Conservation (phyloP, 2,888 invertebrate species). For the Brachylomia viminalis region DNA sequence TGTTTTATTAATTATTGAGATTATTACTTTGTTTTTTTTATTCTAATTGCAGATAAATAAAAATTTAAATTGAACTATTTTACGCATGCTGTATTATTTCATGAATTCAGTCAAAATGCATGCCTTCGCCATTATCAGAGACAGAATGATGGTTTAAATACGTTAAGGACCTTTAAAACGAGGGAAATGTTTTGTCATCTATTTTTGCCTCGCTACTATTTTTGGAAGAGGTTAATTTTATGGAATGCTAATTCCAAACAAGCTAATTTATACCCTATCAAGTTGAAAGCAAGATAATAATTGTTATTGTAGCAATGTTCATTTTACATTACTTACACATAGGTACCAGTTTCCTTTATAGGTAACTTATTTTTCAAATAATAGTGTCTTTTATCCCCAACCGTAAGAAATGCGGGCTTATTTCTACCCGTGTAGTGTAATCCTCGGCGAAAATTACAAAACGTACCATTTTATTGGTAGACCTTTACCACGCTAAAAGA, state of each 20-base stretch:
- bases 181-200: not conserved
- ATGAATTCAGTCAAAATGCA: too few species aligned
- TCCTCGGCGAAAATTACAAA: slow-evolving; percentile 45
- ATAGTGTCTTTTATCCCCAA: not conserved
- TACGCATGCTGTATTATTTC: too few species aligned
- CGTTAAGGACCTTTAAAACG: too few species aligned
- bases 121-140: too few species aligned
- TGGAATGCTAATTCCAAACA: not conserved
- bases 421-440: slow-evolving; percentile 16
- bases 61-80: too few species aligned
- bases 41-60: too few species aligned
- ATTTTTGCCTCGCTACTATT: too few species aligned
- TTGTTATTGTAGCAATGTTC: not conserved
- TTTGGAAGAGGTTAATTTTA: not conserved
- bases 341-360: not conserved
- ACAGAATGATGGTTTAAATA: too few species aligned
- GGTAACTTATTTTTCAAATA: slow-evolving; percentile 24
- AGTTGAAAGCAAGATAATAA: too few species aligned
- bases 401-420: slow-evolving; percentile 19
- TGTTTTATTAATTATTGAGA: too few species aligned
- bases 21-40: too few species aligned
- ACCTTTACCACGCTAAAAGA: slow-evolving; percentile 33
- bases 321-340: not conserved
- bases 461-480: slow-evolving; percentile 35
- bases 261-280: not conserved